phyloP scores from a whole-genome alignment of 2,888 invertebrate species.

The Andrena praecox region DNA sequence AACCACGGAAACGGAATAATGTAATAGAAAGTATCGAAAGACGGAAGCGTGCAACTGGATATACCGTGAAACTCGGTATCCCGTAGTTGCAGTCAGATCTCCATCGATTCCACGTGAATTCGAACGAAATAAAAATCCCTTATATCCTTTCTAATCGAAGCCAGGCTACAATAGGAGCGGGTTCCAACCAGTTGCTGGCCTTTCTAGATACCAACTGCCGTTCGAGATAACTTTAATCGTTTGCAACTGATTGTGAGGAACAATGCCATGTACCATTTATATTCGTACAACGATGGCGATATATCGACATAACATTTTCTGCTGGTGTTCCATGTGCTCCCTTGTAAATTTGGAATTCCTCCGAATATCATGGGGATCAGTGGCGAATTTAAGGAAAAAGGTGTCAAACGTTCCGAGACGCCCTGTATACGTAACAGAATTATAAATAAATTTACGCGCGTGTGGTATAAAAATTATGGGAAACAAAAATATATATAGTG shows the following conservation, averaged over 20 bases:
- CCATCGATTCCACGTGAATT: conserved; percentile 16
- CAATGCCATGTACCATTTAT: background rate
- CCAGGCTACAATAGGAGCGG: conserved; percentile 9
- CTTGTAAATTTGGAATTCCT: no score
- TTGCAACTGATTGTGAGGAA: background rate
- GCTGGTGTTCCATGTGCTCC: no score
- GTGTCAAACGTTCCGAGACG: no score
- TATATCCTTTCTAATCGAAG: conserved; percentile 43
- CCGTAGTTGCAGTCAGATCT: conserved; percentile 21
- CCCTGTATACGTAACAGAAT: no score
- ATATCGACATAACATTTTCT: no score
- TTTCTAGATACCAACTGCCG: background rate
- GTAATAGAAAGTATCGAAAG: conserved; percentile 52
- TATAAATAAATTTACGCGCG: no score
- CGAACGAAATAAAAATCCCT: conserved; percentile 20
- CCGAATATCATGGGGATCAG: no score
- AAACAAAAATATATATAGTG: no score
- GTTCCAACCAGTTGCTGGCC: conserved; percentile 7
- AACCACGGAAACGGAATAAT: conserved; percentile 4
- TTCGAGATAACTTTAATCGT: background rate
- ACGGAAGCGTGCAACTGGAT: conserved; percentile 41
- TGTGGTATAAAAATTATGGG: no score
- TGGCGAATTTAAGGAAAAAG: no score
- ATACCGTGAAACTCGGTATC: conserved; percentile 12
- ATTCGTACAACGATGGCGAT: no score